These are phyloP conservation scores for Drosophila sucinea DNA, from an alignment of 1,140 invertebrate species.

Conservation along the genomic window DNA sequence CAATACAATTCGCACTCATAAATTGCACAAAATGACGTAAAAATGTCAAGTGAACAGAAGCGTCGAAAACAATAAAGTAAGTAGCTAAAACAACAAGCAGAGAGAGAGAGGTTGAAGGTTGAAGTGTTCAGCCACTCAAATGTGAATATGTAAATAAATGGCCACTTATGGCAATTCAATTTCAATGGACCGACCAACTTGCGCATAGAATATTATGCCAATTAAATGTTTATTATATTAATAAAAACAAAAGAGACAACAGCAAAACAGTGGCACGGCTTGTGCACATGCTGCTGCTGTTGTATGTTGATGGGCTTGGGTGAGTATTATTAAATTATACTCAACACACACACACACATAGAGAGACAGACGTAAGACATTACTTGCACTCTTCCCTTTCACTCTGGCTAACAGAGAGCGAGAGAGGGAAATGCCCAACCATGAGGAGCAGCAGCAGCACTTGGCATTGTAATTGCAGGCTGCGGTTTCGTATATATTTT, in stretches of 20 bases:
- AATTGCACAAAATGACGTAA: conserved; percentile 69
- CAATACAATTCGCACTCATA: conserved; percentile 63
- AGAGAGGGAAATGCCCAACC: neutral
- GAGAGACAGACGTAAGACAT: conserved; percentile 15
- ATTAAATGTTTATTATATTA: conserved; percentile 70
- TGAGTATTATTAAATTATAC: conserved; percentile 59
- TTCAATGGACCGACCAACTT: conserved; percentile 29
- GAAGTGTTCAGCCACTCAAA: conserved; percentile 64
- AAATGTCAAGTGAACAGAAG: conserved; percentile 31
- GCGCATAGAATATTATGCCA: conserved; percentile 55
- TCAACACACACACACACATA: conserved; percentile 20
- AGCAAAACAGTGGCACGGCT: neutral
- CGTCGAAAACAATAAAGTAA: conserved; percentile 33
- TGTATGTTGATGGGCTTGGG: neutral
- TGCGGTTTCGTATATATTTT: conserved; percentile 68
- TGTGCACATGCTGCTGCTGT: conserved; percentile 39
- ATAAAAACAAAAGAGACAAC: conserved; percentile 56
- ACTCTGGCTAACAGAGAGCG: neutral
- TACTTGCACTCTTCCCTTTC: conserved; percentile 20
- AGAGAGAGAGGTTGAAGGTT: conserved; percentile 38
- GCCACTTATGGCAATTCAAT: conserved; percentile 73
- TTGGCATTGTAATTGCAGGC: conserved; percentile 77
- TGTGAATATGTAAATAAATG: conserved; percentile 78
- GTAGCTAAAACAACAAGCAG: conserved; percentile 65
- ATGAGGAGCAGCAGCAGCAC: conserved; percentile 31